Evolutionary conservation across 2,113 vertebrate genomes (phyloP), one percentile per base, ranked within the genome.

Genomic region (Paracanthobrama guichenoti): DNA sequence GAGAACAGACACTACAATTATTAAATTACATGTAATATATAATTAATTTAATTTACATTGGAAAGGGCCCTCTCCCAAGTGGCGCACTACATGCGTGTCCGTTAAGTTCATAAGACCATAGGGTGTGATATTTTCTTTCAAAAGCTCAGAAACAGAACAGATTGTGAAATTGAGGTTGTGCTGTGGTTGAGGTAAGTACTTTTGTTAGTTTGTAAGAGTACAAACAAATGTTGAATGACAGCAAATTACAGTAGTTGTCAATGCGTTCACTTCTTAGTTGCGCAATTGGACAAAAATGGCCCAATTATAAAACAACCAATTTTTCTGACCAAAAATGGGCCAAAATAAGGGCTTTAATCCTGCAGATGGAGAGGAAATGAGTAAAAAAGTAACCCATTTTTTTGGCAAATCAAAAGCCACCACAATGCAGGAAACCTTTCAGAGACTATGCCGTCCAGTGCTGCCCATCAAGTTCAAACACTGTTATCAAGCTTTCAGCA

Each of bases 401-500:
- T 50, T 1, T 48, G 9, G 5, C 20, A 44, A 48, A 66, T 66
- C 78, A 64, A 31, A 80, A 18, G 48, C 28, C 20, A 71, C 20
- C 20, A 18, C 18, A 39, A 39, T 69, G 28, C 24, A 81, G 20
- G 7, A 50, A 55, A 39, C 46, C 31, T n/a, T 31, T 81, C 13
- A 50, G 18, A 31, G 13, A 81, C 28, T 55, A 48, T 55, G 20
- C 28, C 28, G 62, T 53, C 42, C 20, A 66, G 10, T 31, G 44
- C 60, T 81, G 44, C 62, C 20, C 62, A 35, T 53, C 59, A 66
- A 28, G n/a, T 11, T 13, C 64, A 69, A 81, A 71, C 28, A 71
- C 46, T 81, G 64, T 50, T n/a, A 81, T 71, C 46, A 81, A 81
- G 79, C 48, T 53, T 69, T 81, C 46, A 81, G 55, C 13, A 57